Evolutionary conservation across 2,113 vertebrate genomes (phyloP).

Genomic region (Phainopepla nitens): DNA sequence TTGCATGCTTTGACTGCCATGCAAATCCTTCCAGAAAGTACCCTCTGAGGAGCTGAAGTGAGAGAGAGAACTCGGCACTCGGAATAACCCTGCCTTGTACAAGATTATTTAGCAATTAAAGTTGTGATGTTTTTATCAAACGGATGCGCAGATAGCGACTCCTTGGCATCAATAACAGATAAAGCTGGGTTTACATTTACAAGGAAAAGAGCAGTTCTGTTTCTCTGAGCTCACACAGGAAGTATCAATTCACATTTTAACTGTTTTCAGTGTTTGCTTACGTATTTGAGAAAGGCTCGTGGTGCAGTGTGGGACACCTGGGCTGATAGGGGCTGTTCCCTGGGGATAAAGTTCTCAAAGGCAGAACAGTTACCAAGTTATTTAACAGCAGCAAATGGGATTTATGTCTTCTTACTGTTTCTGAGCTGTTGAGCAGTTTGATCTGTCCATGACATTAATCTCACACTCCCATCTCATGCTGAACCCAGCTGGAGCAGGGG

Average conservation of each 20-base stretch:
- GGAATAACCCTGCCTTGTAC: constrained; percentile 1
- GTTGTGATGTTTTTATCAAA: not conserved
- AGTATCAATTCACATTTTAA: not conserved
- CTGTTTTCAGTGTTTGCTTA: not conserved
- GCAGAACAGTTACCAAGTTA: not conserved
- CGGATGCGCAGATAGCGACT: not conserved
- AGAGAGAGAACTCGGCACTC: not conserved
- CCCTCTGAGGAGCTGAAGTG: constrained; percentile 39
- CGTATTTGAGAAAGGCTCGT: not conserved
- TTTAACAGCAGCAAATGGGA: not conserved
- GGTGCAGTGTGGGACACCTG: not conserved
- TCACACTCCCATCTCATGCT: accelerated
- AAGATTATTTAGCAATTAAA: constrained; percentile 35
- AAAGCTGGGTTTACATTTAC: not conserved
- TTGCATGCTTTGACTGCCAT: constrained; percentile 48
- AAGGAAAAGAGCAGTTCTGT: not conserved
- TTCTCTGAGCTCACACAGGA: not conserved
- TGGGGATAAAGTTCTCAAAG: not conserved
- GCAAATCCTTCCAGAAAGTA: constrained; percentile 33
- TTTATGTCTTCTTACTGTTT: not conserved
- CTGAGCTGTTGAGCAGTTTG: not conserved
- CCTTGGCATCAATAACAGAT: not conserved
- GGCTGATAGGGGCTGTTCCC: not conserved
- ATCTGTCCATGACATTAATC: not conserved
- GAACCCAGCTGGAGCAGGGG: not conserved